A percentile compares a stretch with the other conserved stretches of the same genome.
These are phyloP conservation scores for Ciconia nigra DNA, from an alignment of 2,797 vertebrate species.

Conservation along the genomic window DNA sequence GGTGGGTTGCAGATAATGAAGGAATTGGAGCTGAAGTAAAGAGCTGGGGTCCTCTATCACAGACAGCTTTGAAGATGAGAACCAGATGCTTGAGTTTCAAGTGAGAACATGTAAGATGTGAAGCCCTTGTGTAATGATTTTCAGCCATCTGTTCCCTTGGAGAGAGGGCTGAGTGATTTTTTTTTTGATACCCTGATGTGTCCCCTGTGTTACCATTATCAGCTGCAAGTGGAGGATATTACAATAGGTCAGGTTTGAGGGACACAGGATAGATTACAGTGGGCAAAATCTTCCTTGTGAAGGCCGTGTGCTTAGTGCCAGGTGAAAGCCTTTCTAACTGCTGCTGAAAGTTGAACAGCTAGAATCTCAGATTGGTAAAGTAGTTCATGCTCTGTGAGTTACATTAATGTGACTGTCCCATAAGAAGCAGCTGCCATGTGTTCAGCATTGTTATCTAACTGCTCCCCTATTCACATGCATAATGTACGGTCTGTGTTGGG, in stretches of 20 bases:
- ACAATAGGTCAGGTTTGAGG: not conserved
- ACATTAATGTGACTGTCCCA: fast-evolving
- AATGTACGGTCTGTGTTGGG: fast-evolving
- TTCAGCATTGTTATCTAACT: not conserved
- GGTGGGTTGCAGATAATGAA: not conserved
- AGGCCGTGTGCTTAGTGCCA: not conserved
- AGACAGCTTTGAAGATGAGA: not conserved
- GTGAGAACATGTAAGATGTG: not conserved
- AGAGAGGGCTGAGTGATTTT: not conserved
- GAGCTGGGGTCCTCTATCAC: not conserved
- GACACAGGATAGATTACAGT: not conserved
- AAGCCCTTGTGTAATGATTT: not conserved
- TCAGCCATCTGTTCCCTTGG: not conserved
- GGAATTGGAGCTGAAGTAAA: not conserved
- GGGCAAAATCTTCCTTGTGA: not conserved
- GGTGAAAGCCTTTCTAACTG: not conserved
- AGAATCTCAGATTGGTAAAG: not conserved
- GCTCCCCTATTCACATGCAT: not conserved
- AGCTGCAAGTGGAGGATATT: not conserved
- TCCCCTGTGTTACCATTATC: not conserved
- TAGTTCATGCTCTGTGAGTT: not conserved
- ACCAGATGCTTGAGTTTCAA: not conserved
- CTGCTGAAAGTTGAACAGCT: not conserved
- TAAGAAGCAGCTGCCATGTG: not conserved
- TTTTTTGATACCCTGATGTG: not conserved